These are phyloP conservation scores for Cynopterus sphinx DNA, from an alignment of 2,797 vertebrate genomes.

Conservation along the genomic window DNA sequence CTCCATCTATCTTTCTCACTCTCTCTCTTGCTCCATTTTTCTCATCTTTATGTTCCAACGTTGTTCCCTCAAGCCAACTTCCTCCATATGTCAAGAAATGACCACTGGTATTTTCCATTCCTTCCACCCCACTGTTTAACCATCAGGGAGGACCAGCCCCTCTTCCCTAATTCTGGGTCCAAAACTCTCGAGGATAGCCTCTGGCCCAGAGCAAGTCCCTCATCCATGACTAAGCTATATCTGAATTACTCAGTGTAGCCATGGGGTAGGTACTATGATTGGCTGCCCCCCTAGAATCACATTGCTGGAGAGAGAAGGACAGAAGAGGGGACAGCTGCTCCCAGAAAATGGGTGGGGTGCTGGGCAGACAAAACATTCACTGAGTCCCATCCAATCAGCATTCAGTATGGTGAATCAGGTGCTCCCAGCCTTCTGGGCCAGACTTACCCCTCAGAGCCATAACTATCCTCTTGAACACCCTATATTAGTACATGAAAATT, in stretches of 20 bases:
- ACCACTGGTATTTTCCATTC: neutral
- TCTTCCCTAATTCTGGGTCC: neutral
- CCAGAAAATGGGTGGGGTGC: neutral
- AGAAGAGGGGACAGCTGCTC: neutral
- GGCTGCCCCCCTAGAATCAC: neutral
- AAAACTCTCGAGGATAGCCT: neutral
- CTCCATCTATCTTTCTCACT: too few relatives aligned
- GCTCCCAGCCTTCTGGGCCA: neutral
- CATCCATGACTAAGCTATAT: neutral
- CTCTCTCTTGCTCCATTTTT: neutral
- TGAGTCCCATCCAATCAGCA: neutral
- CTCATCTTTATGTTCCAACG: neutral
- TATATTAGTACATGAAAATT: neutral
- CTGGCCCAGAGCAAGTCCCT: neutral
- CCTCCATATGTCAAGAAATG: neutral
- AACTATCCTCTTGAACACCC: neutral
- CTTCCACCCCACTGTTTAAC: neutral
- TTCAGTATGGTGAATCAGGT: neutral
- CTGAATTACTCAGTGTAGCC: neutral
- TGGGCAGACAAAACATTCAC: neutral
- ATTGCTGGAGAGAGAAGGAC: neutral
- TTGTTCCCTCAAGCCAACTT: neutral
- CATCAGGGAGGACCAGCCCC: neutral
- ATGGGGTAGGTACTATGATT: neutral
- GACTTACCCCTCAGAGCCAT: neutral